Evolutionary conservation across 2,113 vertebrate genomes (phyloP).

Genomic region (Alligator sinensis): DNA sequence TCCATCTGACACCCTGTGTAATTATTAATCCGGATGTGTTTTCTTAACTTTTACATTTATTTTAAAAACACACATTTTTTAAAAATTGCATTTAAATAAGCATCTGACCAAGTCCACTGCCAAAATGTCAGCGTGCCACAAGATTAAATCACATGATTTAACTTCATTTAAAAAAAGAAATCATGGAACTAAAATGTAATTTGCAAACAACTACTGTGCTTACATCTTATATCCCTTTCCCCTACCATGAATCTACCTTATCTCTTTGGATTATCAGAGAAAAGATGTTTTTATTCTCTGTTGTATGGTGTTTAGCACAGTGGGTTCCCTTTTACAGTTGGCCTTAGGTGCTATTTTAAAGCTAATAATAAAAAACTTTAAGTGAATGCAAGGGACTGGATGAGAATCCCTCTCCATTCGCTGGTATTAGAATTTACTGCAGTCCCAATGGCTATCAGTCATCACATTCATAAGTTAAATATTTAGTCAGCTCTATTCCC

Average conservation of each 20-base stretch:
- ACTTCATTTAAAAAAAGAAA: not conserved
- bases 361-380: conserved; percentile 7
- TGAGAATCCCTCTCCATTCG: not conserved
- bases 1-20: conserved; percentile 8
- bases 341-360: not conserved
- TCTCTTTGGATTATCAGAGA: not conserved
- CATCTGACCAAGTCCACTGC: conserved; percentile 21
- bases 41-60: conserved; percentile 50
- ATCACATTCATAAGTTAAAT: conserved; percentile 26
- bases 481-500: conserved; percentile 33
- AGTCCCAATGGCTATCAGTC: conserved; percentile 20
- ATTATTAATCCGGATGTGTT: conserved; percentile 55
- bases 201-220: not conserved
- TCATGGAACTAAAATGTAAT: not conserved
- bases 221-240: not conserved
- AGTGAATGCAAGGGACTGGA: not conserved
- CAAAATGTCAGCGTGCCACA: not conserved
- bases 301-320: not conserved
- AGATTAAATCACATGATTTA: not conserved
- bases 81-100: conserved; percentile 29
- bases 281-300: not conserved
- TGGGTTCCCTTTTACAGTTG: not conserved
- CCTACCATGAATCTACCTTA: not conserved
- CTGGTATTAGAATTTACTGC: not conserved
- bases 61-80: not conserved